Conservation (phyloP, 2,888 invertebrate species). For the Sesia bembeciformis region DNA sequence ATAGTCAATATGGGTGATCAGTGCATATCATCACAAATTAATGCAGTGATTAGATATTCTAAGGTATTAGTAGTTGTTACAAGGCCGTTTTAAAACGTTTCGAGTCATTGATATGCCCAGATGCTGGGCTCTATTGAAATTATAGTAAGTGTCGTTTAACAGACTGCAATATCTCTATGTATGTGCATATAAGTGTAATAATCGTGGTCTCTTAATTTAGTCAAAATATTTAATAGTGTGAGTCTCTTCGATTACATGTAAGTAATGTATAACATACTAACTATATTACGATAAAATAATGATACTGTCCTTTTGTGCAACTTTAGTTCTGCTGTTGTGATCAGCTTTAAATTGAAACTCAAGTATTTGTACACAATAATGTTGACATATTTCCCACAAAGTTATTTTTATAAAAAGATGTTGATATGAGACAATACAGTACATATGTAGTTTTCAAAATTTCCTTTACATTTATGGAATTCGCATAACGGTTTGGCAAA, state of each 20-base stretch:
- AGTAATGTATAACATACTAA: constrained; percentile 64
- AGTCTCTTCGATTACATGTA: constrained; percentile 67
- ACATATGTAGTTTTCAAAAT: constrained; percentile 52
- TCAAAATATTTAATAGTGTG: constrained; percentile 73
- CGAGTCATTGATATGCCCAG: constrained; percentile 68
- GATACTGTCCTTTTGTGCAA: constrained; percentile 68
- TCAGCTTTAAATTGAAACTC: constrained; percentile 68
- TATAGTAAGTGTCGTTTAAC: constrained; percentile 67
- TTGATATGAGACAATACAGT: constrained; percentile 70
- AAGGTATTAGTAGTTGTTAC: constrained; percentile 74
- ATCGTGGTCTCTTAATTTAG: constrained; percentile 72
- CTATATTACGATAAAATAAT: constrained; percentile 38
- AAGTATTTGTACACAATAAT: constrained; percentile 63
- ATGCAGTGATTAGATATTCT: constrained; percentile 72
- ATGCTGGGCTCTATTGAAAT: constrained; percentile 68
- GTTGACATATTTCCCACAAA: constrained; percentile 58
- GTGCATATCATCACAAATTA: constrained; percentile 74
- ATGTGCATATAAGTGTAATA: constrained; percentile 69
- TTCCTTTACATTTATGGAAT: constrained; percentile 35
- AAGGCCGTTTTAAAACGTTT: constrained; percentile 61
- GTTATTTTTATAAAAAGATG: constrained; percentile 68
- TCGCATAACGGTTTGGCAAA: constrained; percentile 45
- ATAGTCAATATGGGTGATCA: constrained; percentile 63
- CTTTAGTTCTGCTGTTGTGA: constrained; percentile 71
- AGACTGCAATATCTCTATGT: constrained; percentile 73